Evolutionary conservation across 2,888 invertebrate genomes (phyloP).

Genomic region (Metellina segmentata): DNA sequence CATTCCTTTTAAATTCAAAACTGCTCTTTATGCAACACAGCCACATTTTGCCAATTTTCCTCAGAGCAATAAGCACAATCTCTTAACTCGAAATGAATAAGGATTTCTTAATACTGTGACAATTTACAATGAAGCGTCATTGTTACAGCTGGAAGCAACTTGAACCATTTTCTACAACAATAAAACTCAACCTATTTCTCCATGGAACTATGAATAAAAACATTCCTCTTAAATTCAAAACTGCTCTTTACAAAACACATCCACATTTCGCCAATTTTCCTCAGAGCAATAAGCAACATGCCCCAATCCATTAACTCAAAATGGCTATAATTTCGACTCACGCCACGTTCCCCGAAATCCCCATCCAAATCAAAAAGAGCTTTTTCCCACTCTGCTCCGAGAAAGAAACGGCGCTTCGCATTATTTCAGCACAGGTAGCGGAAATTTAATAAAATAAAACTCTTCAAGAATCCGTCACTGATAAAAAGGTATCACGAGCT

Average conservation of each 20-base stretch:
- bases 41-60: not conserved
- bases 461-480: slow-evolving; percentile 13
- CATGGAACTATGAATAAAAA: not conserved
- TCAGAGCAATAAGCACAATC: not conserved
- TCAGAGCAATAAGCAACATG: not conserved
- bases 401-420: not conserved
- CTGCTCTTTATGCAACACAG: not conserved
- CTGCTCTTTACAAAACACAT: not conserved
- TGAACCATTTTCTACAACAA: too few relatives aligned
- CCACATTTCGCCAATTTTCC: not conserved
- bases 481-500: slow-evolving; percentile 49
- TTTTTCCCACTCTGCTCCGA: not conserved
- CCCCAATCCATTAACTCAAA: not conserved
- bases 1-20: not conserved
- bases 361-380: not conserved
- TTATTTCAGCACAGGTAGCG: slow-evolving; percentile 4
- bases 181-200: not conserved
- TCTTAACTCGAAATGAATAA: not conserved
- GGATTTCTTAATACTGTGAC: too few relatives aligned
- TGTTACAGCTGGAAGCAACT: too few relatives aligned
- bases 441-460: slow-evolving; percentile 48
- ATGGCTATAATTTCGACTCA: not conserved
- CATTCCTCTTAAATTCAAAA: not conserved
- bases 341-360: not conserved
- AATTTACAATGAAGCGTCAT: too few relatives aligned